phyloP scores from a whole-genome alignment of 2,113 vertebrate genomes.

The Ptilorrhoa leucosticta region DNA sequence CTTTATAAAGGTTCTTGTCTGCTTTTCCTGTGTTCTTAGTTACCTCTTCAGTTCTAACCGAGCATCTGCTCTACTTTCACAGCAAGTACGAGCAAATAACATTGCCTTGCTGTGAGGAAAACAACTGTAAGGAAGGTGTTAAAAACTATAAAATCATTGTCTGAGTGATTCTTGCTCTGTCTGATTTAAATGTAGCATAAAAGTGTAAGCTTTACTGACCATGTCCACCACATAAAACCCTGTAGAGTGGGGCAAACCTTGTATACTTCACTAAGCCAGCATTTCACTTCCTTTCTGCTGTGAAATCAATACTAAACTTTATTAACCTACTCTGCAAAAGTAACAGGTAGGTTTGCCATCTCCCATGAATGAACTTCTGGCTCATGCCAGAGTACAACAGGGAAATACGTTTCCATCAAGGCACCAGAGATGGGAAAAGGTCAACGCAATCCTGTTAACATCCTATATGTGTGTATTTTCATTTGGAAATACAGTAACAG shows the following conservation, averaged over 20 bases:
- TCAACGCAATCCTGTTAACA: neutral
- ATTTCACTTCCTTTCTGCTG: neutral
- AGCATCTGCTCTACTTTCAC: neutral
- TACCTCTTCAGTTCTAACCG: neutral
- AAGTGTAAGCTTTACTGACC: neutral
- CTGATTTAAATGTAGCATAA: neutral
- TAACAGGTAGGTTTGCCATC: neutral
- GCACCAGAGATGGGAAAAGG: neutral
- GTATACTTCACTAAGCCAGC: neutral
- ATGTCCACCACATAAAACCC: neutral
- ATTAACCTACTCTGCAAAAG: neutral
- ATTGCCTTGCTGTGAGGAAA: neutral
- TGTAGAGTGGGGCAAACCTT: neutral
- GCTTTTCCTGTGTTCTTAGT: neutral
- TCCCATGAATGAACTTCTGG: neutral
- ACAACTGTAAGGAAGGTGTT: neutral
- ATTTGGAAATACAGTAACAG: neutral
- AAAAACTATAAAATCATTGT: neutral
- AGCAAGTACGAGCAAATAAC: neutral
- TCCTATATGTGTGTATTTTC: neutral
- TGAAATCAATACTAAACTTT: neutral
- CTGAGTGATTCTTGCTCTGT: neutral
- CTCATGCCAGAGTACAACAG: neutral
- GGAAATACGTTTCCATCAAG: neutral
- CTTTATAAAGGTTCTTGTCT: neutral